Percentiles rank a stretch among this genome's conserved stretches.
Conservation (phyloP, 2,888 invertebrate species). For the Ectemnius continuus region DNA sequence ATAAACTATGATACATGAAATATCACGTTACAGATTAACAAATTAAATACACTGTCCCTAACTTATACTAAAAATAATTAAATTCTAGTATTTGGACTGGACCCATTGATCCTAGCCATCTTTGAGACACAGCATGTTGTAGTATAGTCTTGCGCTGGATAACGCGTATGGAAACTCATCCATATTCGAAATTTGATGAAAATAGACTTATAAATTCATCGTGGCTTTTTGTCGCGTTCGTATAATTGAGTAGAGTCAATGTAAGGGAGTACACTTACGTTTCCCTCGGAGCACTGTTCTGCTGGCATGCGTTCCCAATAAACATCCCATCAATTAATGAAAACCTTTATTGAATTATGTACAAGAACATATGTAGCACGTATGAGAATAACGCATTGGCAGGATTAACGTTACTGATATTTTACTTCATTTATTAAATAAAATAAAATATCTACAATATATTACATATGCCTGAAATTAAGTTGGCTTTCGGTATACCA, state of each 20-base stretch:
- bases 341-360: slow-evolving; percentile 17
- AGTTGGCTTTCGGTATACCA: background rate
- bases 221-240: slow-evolving; percentile 15
- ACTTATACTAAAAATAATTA: slow-evolving; percentile 69
- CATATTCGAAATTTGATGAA: no score
- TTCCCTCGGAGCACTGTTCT: background rate
- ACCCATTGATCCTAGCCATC: slow-evolving; percentile 49
- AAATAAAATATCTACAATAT: slow-evolving; percentile 34
- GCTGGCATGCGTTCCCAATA: background rate
- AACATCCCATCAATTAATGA: slow-evolving; percentile 20
- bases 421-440: slow-evolving; percentile 34
- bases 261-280: slow-evolving; percentile 5
- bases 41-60: slow-evolving; percentile 74
- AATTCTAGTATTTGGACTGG: slow-evolving; percentile 71
- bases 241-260: background rate
- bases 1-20: slow-evolving; percentile 75
- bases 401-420: slow-evolving; percentile 24
- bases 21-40: slow-evolving; percentile 75
- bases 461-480: slow-evolving; percentile 21
- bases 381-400: slow-evolving; percentile 24
- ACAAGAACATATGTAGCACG: slow-evolving; percentile 12
- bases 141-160: background rate
- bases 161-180: no score
- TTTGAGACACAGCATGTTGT: slow-evolving; percentile 14
- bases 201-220: no score